Base-by-base conservation (phyloP, 2,888 invertebrate species). In the Conops quadrifasciatus region DNA sequence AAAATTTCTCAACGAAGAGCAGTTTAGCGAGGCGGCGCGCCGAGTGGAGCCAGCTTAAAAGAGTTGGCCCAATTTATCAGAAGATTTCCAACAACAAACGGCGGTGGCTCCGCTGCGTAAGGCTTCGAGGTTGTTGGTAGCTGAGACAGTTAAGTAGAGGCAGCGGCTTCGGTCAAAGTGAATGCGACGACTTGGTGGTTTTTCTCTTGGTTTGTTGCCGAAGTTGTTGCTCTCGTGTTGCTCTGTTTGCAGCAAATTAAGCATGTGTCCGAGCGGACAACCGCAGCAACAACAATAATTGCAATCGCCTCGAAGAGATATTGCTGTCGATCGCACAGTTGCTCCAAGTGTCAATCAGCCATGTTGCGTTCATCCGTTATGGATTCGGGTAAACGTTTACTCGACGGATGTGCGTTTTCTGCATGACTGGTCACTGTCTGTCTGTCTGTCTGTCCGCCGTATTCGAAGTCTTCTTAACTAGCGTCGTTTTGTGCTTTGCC, bases 301-400 rank as follows among this genome's bases (percentile, higher is more conserved):
- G 74, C 74, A 74, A 71, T 74, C 72, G 75, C 72, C 76, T 72
- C 75, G 72, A 75, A 77, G 76, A 75, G 74, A 74, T 78, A 77
- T 75, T 73, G 76, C 78, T 78, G 78, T 78, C 79, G 78, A 75
- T 77, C 78, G 78, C 75, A 74, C 74, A 75, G 77, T 77, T 78
- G 75, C 76, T 77, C 71, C 76, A 74, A 77, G 77, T 80, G 80
- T 80, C 80, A 79, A 77, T 80, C 80, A 79, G 75, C 77, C 74
- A 67, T 51, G 60, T 68, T 68, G 68, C 43, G 28, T n/a, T 30
- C 36, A 49, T 24, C 62, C 62, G 60, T 24, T 24, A 43, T 47
- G 43, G 43, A n/a, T 63, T 63, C 63, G 47, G 36, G 60, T 16
- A 67, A 67, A 45, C 45, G 58, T 43, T 67, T 67, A 56, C 45